phyloP scores from a whole-genome alignment of 2,113 vertebrate species.

The Kryptolebias marmoratus region DNA sequence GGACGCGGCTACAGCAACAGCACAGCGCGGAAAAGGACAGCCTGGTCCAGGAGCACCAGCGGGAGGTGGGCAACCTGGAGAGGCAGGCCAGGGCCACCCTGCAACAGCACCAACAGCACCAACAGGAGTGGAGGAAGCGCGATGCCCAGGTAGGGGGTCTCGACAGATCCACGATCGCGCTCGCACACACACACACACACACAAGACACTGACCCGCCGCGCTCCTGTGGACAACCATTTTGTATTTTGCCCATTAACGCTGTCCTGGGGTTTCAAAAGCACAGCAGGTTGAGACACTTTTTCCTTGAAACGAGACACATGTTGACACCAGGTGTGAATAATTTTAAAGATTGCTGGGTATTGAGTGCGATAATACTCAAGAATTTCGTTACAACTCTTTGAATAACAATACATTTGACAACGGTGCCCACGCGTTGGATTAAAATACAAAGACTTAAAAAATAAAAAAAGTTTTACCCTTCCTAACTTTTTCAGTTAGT shows the following conservation, averaged over 20 bases:
- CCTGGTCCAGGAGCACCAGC: constrained; percentile 93
- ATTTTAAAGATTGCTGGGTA: constrained; percentile 2
- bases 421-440: no score
- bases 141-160: constrained; percentile 91
- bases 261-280: constrained; percentile 68
- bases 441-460: background rate
- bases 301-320: constrained; percentile 36
- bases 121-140: constrained; percentile 89
- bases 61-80: constrained; percentile 89
- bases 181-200: constrained; percentile 31
- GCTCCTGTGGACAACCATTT: constrained; percentile 69
- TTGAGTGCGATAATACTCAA: background rate
- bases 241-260: constrained; percentile 57
- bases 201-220: constrained; percentile 52
- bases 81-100: constrained; percentile 88
- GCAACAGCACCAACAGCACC: constrained; percentile 89
- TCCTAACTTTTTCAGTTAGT: constrained; percentile 49
- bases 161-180: constrained; percentile 58
- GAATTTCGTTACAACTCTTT: background rate
- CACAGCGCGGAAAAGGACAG: constrained; percentile 92
- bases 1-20: constrained; percentile 96
- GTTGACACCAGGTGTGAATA: background rate
- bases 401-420: constrained; percentile 1
- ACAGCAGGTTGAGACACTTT: constrained; percentile 60
- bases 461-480: constrained; percentile 5